Percentiles rank a stretch among this genome's conserved stretches.
phyloP scores from a whole-genome alignment of 2,113 vertebrate genomes.

The Oceanodroma tethys region DNA sequence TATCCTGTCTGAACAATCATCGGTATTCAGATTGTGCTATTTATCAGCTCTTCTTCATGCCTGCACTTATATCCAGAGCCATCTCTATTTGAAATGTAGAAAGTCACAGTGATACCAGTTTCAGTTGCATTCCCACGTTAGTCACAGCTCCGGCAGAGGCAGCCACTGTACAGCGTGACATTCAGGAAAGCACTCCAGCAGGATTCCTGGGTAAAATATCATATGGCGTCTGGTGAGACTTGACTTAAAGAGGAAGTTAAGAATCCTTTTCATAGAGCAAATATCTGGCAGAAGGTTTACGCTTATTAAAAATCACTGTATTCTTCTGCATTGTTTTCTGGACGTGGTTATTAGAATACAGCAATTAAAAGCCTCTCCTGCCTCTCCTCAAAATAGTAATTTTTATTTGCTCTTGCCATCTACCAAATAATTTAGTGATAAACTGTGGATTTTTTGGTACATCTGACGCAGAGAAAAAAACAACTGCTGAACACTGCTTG shows the following conservation, averaged over 20 bases:
- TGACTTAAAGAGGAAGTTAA: slow-evolving; percentile 25
- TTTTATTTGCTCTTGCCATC: slow-evolving; percentile 37
- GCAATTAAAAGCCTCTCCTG: slow-evolving; percentile 1
- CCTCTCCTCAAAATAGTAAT: background rate
- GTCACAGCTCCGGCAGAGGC: slow-evolving; percentile 22
- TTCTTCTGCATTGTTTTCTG: slow-evolving; percentile 32
- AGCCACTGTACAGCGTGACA: slow-evolving; percentile 2
- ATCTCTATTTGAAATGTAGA: slow-evolving; percentile 56
- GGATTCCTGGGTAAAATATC: slow-evolving; percentile 34
- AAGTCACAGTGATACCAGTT: slow-evolving; percentile 76
- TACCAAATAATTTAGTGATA: slow-evolving; percentile 19
- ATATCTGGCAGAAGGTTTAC: slow-evolving; percentile 34
- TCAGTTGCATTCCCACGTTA: slow-evolving; percentile 41
- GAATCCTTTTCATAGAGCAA: slow-evolving; percentile 37
- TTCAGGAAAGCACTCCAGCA: slow-evolving; percentile 55
- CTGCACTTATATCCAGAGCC: slow-evolving; percentile 59
- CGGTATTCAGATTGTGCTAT: slow-evolving; percentile 72
- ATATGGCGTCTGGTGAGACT: slow-evolving; percentile 18
- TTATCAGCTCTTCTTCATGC: slow-evolving; percentile 56
- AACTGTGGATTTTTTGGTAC: slow-evolving; percentile 44
- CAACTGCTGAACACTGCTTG: slow-evolving; percentile 53
- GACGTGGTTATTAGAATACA: slow-evolving; percentile 24
- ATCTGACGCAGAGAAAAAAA: slow-evolving; percentile 7
- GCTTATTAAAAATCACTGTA: slow-evolving; percentile 48
- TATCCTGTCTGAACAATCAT: slow-evolving; percentile 62